phyloP scores from a whole-genome alignment of 2,113 vertebrate species.

The Trinectes maculatus region DNA sequence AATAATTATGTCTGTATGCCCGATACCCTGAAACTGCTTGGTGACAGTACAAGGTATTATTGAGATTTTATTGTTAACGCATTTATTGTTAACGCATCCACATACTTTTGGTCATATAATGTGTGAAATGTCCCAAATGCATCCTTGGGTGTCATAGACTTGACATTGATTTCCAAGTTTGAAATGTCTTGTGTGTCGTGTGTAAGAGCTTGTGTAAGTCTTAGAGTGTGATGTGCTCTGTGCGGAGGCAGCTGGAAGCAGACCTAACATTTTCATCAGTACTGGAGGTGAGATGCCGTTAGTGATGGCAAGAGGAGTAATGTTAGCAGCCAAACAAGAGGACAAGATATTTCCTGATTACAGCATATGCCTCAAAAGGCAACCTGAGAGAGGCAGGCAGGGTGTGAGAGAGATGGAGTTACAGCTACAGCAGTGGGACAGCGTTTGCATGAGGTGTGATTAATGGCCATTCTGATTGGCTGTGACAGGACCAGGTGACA shows the following conservation, averaged over 20 bases:
- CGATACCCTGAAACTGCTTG: no score
- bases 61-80: no score
- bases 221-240: not conserved
- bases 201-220: not conserved
- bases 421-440: constrained; percentile 53
- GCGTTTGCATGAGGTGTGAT: constrained; percentile 72
- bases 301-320: constrained; percentile 3
- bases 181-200: not conserved
- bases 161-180: no score
- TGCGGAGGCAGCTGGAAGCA: constrained; percentile 16
- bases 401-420: constrained; percentile 32
- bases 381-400: constrained; percentile 10
- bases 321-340: constrained; percentile 32
- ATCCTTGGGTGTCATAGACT: no score
- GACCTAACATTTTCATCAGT: constrained; percentile 7
- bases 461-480: constrained; percentile 79
- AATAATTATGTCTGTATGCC: no score
- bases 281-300: constrained; percentile 6
- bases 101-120: no score
- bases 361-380: constrained; percentile 3
- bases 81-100: no score
- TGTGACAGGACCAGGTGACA: constrained; percentile 78
- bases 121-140: no score
- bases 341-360: constrained; percentile 42
- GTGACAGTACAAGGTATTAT: no score